Conservation (phyloP, 2,888 invertebrate genomes). For the Capitulum mitella region DNA sequence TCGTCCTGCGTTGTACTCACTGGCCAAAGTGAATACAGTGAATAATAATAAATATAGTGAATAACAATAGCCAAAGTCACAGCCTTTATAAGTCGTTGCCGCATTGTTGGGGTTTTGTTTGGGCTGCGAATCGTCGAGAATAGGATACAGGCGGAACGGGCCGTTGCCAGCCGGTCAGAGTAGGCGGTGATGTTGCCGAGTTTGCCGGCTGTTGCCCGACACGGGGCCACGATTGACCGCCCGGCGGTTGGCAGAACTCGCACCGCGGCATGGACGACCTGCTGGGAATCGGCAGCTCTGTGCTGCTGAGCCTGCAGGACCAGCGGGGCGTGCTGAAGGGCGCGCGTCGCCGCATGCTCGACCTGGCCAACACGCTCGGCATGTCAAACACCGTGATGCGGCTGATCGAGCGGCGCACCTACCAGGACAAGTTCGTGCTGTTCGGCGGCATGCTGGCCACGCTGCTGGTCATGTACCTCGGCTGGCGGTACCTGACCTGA, state of each 20-base stretch:
- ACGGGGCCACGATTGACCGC: no score
- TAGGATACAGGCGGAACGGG: no score
- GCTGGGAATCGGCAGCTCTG: conserved; percentile 63
- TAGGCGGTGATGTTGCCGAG: no score
- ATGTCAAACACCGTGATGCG: conserved; percentile 92
- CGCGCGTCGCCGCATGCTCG: conserved; percentile 73
- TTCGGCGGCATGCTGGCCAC: conserved; percentile 81
- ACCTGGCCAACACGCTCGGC: conserved; percentile 84
- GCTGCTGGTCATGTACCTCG: conserved; percentile 65
- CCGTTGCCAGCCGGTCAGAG: no score
- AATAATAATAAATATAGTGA: no score
- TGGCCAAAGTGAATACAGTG: no score
- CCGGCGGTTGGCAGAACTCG: conserved; percentile 61
- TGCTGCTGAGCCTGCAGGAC: conserved; percentile 69
- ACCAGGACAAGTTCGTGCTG: conserved; percentile 81
- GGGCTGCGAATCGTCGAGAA: no score
- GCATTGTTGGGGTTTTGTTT: no score
- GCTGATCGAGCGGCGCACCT: conserved; percentile 76
- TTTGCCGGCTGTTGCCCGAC: no score
- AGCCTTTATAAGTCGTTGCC: no score
- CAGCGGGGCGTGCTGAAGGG: conserved; percentile 79
- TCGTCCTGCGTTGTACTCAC: no score
- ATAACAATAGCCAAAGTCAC: no score
- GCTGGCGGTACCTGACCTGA: conserved; percentile 50
- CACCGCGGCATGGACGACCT: conserved; percentile 82